phyloP scores from a whole-genome alignment of 2,113 vertebrate genomes.

The Stercorarius parasiticus region DNA sequence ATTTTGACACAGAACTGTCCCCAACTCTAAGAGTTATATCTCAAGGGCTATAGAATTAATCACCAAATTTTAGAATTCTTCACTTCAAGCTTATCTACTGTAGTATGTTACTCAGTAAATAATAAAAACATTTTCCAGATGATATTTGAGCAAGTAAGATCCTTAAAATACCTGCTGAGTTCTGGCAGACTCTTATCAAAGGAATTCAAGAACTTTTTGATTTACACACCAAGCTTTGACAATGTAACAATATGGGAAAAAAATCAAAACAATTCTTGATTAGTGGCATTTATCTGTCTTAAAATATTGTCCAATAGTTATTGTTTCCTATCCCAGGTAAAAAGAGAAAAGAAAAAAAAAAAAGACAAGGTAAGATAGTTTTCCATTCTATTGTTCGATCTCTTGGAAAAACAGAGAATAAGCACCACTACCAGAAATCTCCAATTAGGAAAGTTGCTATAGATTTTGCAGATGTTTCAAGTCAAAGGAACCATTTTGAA shows the following conservation, averaged over 20 bases:
- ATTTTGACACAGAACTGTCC: background rate
- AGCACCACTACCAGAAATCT: background rate
- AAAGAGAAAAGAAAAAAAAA: background rate
- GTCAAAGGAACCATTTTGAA: background rate
- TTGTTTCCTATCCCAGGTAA: background rate
- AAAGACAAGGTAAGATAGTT: background rate
- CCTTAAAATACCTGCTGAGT: background rate
- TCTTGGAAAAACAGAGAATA: background rate
- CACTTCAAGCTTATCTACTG: background rate
- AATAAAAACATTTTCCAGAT: background rate
- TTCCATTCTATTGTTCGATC: background rate
- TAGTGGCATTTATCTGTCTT: background rate
- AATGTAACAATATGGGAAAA: background rate
- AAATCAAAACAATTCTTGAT: background rate
- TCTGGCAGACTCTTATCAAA: background rate
- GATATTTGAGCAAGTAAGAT: background rate
- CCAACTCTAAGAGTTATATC: background rate
- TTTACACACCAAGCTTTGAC: background rate
- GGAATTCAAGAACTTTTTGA: background rate
- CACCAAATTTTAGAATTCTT: background rate
- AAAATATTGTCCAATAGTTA: background rate
- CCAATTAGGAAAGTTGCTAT: background rate
- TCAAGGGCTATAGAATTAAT: background rate
- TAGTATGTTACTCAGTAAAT: background rate
- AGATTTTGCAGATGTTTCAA: background rate